Base-by-base conservation (phyloP, 2,888 invertebrate genomes). In the Drosophila formosana region DNA sequence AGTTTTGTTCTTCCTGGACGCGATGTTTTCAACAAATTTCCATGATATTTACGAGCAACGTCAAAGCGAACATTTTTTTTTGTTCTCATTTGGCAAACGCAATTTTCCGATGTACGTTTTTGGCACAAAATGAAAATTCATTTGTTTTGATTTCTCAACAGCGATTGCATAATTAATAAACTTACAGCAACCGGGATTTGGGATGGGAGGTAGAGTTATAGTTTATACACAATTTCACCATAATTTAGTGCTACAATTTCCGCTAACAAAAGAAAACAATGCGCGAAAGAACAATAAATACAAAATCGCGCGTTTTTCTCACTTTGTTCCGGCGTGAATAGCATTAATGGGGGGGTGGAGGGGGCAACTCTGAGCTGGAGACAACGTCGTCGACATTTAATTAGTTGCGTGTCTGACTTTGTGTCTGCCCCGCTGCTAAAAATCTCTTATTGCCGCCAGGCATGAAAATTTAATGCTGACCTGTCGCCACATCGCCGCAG, bases 391-490 rank as follows among this genome's bases (percentile, higher is more conserved):
- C 53, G 41, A 30, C 77, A 68, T 72, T 77, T 72, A 72, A 77
- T 75, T 77, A 68, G 64, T 64, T 77, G 75, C 77, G 68, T 75
- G 73, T 47, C 50, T 37, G 49, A 49, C 52, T 37, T 43, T 39
- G 32, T 9, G 43, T 39, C 39, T 43, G n/a, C n/a, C 6, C 25
- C 28, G 4, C 45, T 26, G 9, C 1, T 9, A 1, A 26, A 66
- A 18, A 53, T 26, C 37, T 60, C 37, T 52, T 64, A 68, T 63
- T 63, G 68, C 52, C 55, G 41, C 39, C 43, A 45, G 63, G 57
- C 77, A 75, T 75, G 77, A 56, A 60, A 72, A 49, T 63, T 75
- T 39, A 60, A 75, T 77, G 77, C 63, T 67, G 67, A 73, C 72
- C 62, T 56, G 58, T 56, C 55, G 60, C 41, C 55, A 6, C 23